Conservation (phyloP, 2,888 invertebrate species). For the Drosophila rellima region DNA sequence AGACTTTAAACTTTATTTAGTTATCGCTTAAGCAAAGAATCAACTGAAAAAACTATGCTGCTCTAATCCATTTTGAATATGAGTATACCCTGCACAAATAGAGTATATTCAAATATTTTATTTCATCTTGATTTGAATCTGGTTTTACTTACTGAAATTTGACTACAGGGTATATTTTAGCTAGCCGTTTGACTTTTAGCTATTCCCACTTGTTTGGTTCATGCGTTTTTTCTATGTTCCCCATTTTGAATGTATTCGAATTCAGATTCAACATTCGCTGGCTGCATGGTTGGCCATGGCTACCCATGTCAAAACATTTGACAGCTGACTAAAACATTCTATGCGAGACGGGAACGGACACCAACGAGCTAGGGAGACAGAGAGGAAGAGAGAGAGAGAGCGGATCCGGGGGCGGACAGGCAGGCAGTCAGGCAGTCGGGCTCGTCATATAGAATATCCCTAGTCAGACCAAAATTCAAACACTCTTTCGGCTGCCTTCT, state of each 20-base stretch:
- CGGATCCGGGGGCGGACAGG: constrained; percentile 31
- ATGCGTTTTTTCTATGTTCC: constrained; percentile 45
- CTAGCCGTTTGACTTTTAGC: background rate
- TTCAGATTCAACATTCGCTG: constrained; percentile 58
- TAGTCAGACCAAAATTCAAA: constrained; percentile 49
- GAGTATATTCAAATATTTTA: background rate
- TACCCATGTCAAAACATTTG: constrained; percentile 86
- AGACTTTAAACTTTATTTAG: constrained; percentile 70
- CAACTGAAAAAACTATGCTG: constrained; percentile 45
- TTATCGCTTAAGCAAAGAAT: constrained; percentile 68
- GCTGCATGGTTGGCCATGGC: constrained; percentile 68
- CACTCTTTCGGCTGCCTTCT: constrained; percentile 20
- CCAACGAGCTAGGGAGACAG: constrained; percentile 49
- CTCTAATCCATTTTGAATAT: constrained; percentile 23
- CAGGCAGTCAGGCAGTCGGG: constrained; percentile 38
- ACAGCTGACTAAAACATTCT: constrained; percentile 86
- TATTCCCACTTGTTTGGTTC: constrained; percentile 38
- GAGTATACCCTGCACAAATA: constrained; percentile 12
- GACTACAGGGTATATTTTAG: constrained; percentile 29
- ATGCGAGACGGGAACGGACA: constrained; percentile 70
- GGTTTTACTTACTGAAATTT: background rate
- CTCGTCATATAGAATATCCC: constrained; percentile 69
- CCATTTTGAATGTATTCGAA: constrained; percentile 58
- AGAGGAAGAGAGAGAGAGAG: constrained; percentile 6
- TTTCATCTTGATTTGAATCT: background rate